phyloP scores from a whole-genome alignment of 2,113 vertebrate genomes.

The Glaucomys volans region DNA sequence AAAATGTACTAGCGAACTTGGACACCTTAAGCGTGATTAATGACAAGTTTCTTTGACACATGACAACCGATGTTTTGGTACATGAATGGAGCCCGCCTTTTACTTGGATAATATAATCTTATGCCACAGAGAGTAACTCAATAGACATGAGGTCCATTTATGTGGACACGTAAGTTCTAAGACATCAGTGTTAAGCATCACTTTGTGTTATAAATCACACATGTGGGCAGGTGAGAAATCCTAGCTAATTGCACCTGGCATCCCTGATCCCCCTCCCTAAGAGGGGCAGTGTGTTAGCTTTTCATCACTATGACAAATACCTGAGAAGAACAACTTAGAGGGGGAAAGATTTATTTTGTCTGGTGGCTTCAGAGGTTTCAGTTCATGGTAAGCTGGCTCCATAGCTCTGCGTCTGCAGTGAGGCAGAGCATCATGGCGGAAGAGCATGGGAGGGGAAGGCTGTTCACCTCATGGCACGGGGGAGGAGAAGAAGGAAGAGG shows the following conservation, averaged over 20 bases:
- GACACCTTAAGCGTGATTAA: background rate
- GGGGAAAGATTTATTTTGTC: background rate
- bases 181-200: background rate
- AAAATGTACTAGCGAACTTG: conserved; percentile 28
- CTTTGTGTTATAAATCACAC: background rate
- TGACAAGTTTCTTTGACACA: conserved; percentile 27
- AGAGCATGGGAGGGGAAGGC: background rate
- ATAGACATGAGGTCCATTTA: background rate
- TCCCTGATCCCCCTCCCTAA: background rate
- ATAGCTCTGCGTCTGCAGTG: no score
- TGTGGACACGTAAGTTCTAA: background rate
- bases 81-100: background rate
- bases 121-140: background rate
- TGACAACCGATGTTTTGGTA: background rate
- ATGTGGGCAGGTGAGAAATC: background rate
- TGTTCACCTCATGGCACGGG: background rate
- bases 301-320: background rate
- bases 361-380: background rate
- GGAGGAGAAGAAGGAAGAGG: no score
- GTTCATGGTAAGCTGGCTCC: background rate
- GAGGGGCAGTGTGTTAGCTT: background rate
- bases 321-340: background rate
- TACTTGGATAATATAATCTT: background rate
- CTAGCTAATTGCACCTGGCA: background rate
- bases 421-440: background rate